phyloP scores from a whole-genome alignment of 1,140 invertebrate species.

The Parasteatoda tepidariorum region DNA sequence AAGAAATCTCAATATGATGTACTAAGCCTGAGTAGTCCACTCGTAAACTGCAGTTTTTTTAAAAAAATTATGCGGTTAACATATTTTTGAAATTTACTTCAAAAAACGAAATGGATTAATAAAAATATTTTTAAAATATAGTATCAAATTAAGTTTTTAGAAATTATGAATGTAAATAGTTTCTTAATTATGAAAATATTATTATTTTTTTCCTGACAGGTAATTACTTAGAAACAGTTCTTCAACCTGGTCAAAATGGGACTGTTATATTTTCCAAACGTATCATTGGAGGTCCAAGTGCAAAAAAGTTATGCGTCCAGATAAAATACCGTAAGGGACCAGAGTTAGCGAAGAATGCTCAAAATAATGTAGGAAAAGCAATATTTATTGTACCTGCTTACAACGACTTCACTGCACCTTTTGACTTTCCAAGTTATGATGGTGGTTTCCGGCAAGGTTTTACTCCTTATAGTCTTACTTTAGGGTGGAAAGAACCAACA shows the following conservation, averaged over 20 bases:
- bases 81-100: too few relatives aligned
- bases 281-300: not conserved
- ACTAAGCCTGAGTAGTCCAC: too few relatives aligned
- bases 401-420: not conserved
- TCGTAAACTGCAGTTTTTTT: too few relatives aligned
- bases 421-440: not conserved
- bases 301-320: not conserved
- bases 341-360: not conserved
- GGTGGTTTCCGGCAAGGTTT: slow-evolving; percentile 4
- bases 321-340: slow-evolving; percentile 35
- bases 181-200: not conserved
- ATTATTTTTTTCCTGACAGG: not conserved
- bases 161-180: too few relatives aligned
- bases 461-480: not conserved
- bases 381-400: not conserved
- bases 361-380: not conserved
- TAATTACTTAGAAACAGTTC: slow-evolving; percentile 17
- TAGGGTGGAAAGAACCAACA: not conserved
- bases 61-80: too few relatives aligned
- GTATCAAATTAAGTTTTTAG: too few relatives aligned
- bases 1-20: too few relatives aligned
- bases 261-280: slow-evolving; percentile 11
- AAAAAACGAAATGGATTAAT: too few relatives aligned
- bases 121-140: too few relatives aligned
- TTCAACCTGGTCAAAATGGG: slow-evolving; percentile 11